A percentile compares a stretch with the other conserved stretches of the same genome.
phyloP scores from a whole-genome alignment of 2,888 invertebrate species.

The Coleophora deauratella region DNA sequence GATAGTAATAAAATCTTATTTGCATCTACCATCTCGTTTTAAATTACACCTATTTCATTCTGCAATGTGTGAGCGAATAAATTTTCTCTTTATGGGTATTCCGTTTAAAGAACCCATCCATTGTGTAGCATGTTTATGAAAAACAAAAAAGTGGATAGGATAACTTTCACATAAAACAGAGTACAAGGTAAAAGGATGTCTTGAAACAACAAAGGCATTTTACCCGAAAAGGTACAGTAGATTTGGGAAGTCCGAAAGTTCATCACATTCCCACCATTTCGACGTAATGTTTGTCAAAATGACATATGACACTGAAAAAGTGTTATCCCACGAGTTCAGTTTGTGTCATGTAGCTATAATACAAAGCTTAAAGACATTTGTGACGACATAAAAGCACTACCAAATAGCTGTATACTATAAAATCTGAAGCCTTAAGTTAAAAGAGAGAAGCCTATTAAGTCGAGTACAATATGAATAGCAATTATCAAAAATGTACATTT shows the following conservation, averaged over 20 bases:
- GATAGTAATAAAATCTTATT: conserved; percentile 14
- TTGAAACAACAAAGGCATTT: no score
- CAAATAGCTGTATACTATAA: conserved; percentile 48
- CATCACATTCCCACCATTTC: conserved; percentile 30
- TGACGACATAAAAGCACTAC: conserved; percentile 60
- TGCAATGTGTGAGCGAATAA: conserved; percentile 1
- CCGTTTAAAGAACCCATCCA: no score
- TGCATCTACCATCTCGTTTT: no score
- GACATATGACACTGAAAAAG: conserved; percentile 22
- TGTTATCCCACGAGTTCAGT: conserved; percentile 40
- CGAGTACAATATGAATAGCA: background rate
- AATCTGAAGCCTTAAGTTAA: conserved; percentile 18
- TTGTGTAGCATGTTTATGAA: no score
- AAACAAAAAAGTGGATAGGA: no score
- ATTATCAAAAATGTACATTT: no score
- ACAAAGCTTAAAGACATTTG: conserved; percentile 56
- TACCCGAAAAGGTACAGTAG: no score
- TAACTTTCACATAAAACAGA: no score
- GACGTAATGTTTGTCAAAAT: conserved; percentile 21
- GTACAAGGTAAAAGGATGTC: no score
- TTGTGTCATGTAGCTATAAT: conserved; percentile 41
- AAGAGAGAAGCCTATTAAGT: conserved; percentile 10
- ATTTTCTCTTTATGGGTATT: no score
- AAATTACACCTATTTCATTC: background rate
- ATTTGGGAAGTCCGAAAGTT: background rate